These are phyloP conservation scores for Atractosteus spatula DNA, from an alignment of 2,113 vertebrate genomes.

Conservation along the genomic window DNA sequence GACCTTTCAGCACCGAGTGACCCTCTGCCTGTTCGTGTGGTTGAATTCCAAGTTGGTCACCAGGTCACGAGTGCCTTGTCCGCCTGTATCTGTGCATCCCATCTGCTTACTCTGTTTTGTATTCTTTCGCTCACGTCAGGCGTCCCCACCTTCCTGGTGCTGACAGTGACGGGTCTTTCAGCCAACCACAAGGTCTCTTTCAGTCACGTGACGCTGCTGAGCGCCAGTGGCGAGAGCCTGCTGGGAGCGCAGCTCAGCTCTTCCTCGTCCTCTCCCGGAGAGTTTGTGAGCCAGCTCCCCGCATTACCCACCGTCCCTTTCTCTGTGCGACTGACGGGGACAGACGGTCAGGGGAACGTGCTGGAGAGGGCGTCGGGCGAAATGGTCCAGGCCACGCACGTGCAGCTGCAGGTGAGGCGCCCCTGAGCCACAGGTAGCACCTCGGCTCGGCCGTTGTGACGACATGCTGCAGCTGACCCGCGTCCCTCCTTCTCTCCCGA, in stretches of 20 bases:
- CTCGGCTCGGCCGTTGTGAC: background rate
- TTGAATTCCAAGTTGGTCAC: too few relatives aligned
- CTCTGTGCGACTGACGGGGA: conserved; percentile 53
- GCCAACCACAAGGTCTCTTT: conserved; percentile 44
- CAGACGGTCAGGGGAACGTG: conserved; percentile 50
- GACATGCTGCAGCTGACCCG: background rate
- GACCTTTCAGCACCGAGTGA: too few relatives aligned
- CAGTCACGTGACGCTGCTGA: conserved; percentile 60
- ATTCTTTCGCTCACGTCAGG: conserved; percentile 37
- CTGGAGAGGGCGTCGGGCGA: conserved; percentile 64
- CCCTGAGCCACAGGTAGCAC: background rate
- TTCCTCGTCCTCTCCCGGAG: conserved; percentile 40
- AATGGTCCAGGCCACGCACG: conserved; percentile 59
- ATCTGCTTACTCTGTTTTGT: background rate
- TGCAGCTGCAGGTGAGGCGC: conserved; percentile 59
- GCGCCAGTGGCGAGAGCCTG: conserved; percentile 50
- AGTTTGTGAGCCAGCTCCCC: conserved; percentile 58
- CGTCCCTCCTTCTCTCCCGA: background rate
- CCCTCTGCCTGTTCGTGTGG: too few relatives aligned
- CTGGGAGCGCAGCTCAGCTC: conserved; percentile 54
- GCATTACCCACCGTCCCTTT: conserved; percentile 59
- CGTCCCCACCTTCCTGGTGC: conserved; percentile 55
- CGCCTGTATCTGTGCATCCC: background rate
- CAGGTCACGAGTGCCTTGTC: too few relatives aligned
- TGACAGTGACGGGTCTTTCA: conserved; percentile 55